Percentiles rank a stretch among this genome's conserved stretches.
phyloP scores from a whole-genome alignment of 2,797 vertebrate species.

The Chelon auratus region DNA sequence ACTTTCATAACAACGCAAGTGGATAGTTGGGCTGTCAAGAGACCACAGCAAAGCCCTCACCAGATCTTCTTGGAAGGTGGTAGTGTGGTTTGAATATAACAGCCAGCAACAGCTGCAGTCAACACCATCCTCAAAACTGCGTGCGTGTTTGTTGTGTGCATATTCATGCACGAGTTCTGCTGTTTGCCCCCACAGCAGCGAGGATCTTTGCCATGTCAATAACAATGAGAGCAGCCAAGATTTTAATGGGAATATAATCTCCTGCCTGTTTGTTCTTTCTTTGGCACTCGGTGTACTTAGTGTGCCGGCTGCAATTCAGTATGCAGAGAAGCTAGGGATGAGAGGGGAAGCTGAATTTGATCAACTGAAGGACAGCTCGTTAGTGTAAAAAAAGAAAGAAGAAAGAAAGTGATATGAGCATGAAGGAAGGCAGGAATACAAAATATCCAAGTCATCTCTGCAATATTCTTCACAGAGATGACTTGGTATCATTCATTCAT shows the following conservation, averaged over 20 bases:
- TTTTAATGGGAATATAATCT: constrained; percentile 79
- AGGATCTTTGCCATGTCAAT: constrained; percentile 70
- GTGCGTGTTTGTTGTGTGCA: constrained; percentile 8
- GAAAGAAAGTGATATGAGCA: neutral
- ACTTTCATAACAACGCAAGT: constrained; percentile 46
- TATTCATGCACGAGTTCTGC: constrained; percentile 28
- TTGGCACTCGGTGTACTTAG: constrained; percentile 49
- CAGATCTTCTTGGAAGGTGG: constrained; percentile 37
- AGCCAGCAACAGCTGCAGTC: constrained; percentile 14
- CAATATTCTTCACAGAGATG: constrained; percentile 21
- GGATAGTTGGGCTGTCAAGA: constrained; percentile 42
- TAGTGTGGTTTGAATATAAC: constrained; percentile 46
- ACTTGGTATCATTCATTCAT: too few relatives aligned
- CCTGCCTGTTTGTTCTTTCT: constrained; percentile 70
- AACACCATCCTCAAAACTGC: neutral
- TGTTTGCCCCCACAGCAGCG: constrained; percentile 61
- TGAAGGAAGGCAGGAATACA: constrained; percentile 7
- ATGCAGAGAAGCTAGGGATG: constrained; percentile 17
- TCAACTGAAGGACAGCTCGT: constrained; percentile 40
- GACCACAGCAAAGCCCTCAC: constrained; percentile 45
- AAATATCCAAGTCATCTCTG: constrained; percentile 28
- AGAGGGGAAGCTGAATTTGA: constrained; percentile 37
- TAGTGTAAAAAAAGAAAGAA: neutral
- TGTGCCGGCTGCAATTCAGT: constrained; percentile 46
- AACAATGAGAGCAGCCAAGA: constrained; percentile 74